Conservation (phyloP, 2,113 vertebrate species). For the Ceuthmochares aereus region DNA sequence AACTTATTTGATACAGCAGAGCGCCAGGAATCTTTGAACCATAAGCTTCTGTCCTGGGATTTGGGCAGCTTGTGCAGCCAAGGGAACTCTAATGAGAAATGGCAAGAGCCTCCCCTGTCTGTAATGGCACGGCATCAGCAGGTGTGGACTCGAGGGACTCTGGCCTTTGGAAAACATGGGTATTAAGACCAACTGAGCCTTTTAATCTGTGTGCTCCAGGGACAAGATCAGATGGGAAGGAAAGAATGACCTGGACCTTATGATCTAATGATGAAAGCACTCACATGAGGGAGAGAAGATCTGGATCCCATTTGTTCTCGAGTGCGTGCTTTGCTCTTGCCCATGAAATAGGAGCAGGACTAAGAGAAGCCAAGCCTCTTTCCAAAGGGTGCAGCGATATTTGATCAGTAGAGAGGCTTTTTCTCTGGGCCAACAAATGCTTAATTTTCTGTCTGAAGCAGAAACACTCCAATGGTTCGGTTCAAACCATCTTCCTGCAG, state of each 20-base stretch:
- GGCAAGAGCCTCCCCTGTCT: not conserved
- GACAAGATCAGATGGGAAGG: not conserved
- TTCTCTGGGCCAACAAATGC: not conserved
- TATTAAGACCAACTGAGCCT: not conserved
- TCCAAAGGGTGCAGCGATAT: not conserved
- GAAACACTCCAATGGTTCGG: not conserved
- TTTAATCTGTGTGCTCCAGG: not conserved
- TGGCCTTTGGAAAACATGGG: not conserved
- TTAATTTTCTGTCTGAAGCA: not conserved
- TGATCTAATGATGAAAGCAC: not conserved
- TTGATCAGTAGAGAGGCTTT: not conserved
- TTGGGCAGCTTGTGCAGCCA: not conserved
- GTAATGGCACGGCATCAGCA: not conserved
- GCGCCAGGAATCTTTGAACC: not conserved
- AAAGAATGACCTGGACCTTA: not conserved
- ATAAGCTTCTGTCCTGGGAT: not conserved
- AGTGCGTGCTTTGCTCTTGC: not conserved
- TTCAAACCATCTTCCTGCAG: not conserved
- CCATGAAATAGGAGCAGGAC: not conserved
- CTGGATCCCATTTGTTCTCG: not conserved
- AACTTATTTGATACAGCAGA: not conserved
- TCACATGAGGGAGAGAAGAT: not conserved
- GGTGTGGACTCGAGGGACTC: not conserved
- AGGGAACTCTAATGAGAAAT: not conserved
- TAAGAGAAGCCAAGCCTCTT: not conserved